phyloP scores from a whole-genome alignment of 2,113 vertebrate species.

The Scopus umbretta region DNA sequence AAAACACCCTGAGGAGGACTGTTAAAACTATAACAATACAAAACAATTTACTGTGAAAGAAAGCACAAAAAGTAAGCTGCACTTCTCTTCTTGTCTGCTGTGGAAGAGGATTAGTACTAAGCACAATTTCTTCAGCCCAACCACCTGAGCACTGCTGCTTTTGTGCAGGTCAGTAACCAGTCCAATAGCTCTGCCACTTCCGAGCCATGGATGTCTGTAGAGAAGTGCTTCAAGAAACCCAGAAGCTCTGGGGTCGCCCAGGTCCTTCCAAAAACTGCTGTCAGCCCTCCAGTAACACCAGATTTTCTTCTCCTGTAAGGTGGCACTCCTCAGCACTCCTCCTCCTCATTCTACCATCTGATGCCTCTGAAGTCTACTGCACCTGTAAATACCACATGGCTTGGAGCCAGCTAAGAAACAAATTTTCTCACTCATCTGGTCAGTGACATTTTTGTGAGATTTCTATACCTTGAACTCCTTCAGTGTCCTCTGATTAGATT shows the following conservation, averaged over 20 bases:
- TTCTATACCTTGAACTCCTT: neutral
- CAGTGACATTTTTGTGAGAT: neutral
- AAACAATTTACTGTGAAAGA: neutral
- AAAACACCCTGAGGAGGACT: neutral
- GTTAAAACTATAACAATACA: neutral
- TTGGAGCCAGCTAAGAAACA: neutral
- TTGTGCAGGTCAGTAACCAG: neutral
- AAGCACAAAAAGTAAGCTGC: neutral
- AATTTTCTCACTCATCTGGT: neutral
- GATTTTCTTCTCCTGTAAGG: neutral
- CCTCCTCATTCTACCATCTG: neutral
- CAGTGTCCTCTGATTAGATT: neutral
- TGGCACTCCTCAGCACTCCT: neutral
- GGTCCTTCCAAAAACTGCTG: neutral
- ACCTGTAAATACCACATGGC: neutral
- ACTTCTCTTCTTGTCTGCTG: neutral
- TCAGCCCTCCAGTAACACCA: neutral
- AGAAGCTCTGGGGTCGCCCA: neutral
- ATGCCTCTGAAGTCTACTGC: neutral
- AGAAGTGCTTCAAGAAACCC: neutral
- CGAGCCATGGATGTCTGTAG: neutral
- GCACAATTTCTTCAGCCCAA: neutral
- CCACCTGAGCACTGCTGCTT: neutral
- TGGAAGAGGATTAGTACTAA: neutral
- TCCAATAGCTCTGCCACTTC: neutral